Conservation (phyloP, 2,797 vertebrate species). For the Cynopterus sphinx region DNA sequence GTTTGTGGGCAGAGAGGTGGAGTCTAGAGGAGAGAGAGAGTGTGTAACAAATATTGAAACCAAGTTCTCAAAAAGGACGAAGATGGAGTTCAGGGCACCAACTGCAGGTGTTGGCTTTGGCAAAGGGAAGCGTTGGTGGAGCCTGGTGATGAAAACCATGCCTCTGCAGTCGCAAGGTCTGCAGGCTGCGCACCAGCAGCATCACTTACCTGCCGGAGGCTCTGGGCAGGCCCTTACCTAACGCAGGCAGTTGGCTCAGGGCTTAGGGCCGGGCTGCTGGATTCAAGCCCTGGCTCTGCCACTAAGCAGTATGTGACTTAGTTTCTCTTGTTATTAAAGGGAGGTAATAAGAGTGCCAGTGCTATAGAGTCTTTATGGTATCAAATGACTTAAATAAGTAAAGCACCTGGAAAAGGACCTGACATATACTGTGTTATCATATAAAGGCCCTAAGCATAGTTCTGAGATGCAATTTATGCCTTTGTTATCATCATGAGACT, state of each 20-base stretch:
- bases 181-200: background rate
- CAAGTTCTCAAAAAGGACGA: background rate
- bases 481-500: background rate
- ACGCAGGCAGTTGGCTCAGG: background rate
- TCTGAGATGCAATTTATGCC: background rate
- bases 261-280: background rate
- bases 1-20: background rate
- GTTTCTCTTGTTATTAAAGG: background rate
- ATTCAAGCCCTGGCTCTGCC: background rate
- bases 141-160: background rate
- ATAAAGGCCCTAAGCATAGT: background rate
- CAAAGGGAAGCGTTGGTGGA: background rate
- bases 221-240: background rate
- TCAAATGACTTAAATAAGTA: background rate
- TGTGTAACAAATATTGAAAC: background rate
- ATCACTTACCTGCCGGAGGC: rapidly evolving
- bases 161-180: background rate
- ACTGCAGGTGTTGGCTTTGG: background rate
- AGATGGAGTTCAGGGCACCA: background rate
- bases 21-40: background rate
- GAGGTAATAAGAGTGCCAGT: background rate
- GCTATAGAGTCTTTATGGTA: background rate
- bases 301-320: background rate
- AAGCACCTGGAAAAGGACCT: background rate
- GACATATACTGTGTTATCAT: background rate